These are phyloP conservation scores for Notospermus geniculatus DNA, from an alignment of 1,140 invertebrate species.

Conservation along the genomic window DNA sequence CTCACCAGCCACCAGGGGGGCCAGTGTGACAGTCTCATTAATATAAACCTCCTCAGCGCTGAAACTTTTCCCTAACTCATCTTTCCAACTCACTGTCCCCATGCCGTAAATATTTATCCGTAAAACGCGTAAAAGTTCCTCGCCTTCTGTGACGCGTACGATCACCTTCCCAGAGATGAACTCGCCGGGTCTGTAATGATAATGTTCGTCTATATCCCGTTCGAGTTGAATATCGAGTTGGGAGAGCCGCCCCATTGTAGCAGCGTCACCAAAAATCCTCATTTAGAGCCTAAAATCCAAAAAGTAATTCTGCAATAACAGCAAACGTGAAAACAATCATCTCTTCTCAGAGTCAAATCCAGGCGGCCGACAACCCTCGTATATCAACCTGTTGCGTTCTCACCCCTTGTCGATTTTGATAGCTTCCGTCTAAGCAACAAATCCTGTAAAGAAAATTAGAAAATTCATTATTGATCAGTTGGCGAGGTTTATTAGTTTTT, in stretches of 20 bases:
- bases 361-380: too few relatives aligned
- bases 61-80: slow-evolving; percentile 24
- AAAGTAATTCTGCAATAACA: too few relatives aligned
- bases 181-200: slow-evolving; percentile 54
- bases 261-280: background rate
- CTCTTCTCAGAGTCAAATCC: too few relatives aligned
- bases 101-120: slow-evolving; percentile 38
- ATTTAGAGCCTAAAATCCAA: too few relatives aligned
- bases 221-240: slow-evolving; percentile 41
- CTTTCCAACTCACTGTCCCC: slow-evolving; percentile 46
- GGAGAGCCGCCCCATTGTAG: slow-evolving; percentile 4
- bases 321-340: too few relatives aligned
- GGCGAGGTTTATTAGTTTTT: too few relatives aligned
- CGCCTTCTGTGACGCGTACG: slow-evolving; percentile 21
- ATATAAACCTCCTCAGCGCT: slow-evolving; percentile 47
- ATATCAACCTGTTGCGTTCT: too few relatives aligned
- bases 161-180: slow-evolving; percentile 39
- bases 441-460: too few relatives aligned
- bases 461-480: too few relatives aligned
- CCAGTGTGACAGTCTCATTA: slow-evolving; percentile 25
- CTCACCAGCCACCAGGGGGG: background rate
- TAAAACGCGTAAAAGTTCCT: slow-evolving; percentile 27
- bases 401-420: too few relatives aligned
- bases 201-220: slow-evolving; percentile 55
- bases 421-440: too few relatives aligned